Evolutionary conservation across 2,113 vertebrate genomes (phyloP).

Genomic region (Protobothrops mucrosquamatus): DNA sequence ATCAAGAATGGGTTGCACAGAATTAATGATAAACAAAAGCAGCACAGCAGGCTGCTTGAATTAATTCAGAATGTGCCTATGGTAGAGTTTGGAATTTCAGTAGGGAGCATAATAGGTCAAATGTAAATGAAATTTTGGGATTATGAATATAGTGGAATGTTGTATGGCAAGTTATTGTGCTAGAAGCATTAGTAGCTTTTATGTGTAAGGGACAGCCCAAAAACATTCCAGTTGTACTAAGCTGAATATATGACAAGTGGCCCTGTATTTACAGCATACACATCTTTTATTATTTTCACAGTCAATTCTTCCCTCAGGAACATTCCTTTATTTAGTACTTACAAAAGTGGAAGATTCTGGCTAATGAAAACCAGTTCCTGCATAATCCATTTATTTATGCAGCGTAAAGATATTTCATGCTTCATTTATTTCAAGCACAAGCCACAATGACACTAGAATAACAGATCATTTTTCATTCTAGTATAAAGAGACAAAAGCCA

Average conservation of each 20-base stretch:
- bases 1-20: neutral
- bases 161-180: neutral
- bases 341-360: neutral
- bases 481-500: neutral
- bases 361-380: neutral
- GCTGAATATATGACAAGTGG: neutral
- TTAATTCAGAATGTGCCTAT: neutral
- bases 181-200: neutral
- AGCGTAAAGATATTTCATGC: neutral
- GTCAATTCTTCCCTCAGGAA: neutral
- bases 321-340: neutral
- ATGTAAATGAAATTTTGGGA: neutral
- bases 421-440: neutral
- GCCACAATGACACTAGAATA: neutral
- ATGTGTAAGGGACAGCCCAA: neutral
- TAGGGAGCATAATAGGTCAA: neutral
- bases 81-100: neutral
- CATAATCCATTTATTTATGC: neutral
- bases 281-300: neutral
- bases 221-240: neutral
- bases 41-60: neutral
- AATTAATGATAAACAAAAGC: neutral
- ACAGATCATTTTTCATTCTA: neutral
- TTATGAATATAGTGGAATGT: neutral
- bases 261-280: neutral